Evolutionary conservation across 2,797 vertebrate genomes (phyloP).

Genomic region (Tympanoctomys barrerae): DNA sequence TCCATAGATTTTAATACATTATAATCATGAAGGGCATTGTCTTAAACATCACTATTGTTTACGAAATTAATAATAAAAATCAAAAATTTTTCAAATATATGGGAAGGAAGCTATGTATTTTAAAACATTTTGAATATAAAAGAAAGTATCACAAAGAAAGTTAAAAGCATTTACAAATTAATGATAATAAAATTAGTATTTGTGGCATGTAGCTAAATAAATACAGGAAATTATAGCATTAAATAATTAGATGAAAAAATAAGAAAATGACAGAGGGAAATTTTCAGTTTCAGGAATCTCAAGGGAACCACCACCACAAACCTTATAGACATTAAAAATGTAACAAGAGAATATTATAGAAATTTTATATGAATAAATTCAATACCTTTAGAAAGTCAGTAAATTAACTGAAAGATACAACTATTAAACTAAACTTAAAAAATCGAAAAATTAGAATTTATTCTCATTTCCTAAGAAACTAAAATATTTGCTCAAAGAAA

Average conservation of each 20-base stretch:
- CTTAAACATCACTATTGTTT: background rate
- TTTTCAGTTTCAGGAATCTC: background rate
- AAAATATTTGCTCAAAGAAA: slow-evolving; percentile 23
- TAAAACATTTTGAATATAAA: background rate
- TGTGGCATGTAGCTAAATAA: background rate
- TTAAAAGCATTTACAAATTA: slow-evolving; percentile 5
- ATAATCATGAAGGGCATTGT: background rate
- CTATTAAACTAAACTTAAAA: slow-evolving; percentile 17
- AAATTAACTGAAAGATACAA: slow-evolving; percentile 29
- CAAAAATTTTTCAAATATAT: background rate
- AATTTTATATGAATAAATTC: background rate
- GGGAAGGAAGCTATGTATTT: background rate
- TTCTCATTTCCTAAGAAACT: slow-evolving; percentile 21
- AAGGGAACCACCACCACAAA: background rate
- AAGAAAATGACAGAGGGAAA: background rate
- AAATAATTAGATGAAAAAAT: background rate
- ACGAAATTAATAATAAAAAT: background rate
- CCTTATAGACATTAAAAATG: background rate
- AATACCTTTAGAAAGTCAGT: background rate
- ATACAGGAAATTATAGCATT: background rate
- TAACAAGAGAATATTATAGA: background rate
- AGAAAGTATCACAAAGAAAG: background rate
- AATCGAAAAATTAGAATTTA: slow-evolving; percentile 6
- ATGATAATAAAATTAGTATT: slow-evolving; percentile 11
- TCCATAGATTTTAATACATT: slow-evolving; percentile 5